Evolutionary conservation across 2,113 vertebrate species (phyloP), one percentile per base, ranked within the genome.

Genomic region (Gallinago media): DNA sequence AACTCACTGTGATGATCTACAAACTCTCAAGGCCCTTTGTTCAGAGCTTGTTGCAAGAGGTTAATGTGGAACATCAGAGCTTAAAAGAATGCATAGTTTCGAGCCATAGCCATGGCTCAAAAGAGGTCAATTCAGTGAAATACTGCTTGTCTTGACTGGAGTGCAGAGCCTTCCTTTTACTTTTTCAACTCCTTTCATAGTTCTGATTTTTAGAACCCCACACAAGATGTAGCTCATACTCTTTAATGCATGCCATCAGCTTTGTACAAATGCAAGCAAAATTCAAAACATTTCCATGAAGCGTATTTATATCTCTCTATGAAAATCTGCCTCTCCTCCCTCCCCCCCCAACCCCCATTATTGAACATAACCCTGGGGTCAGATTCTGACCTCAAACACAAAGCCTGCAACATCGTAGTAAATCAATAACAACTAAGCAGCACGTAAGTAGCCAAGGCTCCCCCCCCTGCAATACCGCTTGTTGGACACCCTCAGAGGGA

Each of bases 91-190:
- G 47, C 46, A 71, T 13, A 77, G 82, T 86, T 91, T 74, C 78
- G 77, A 94, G 85, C 47, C 73, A 76, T 21, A 89, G 63, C 38
- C 47, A 67, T 56, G 66, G 56, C 92, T 96, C 73, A 85, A 70
- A 96, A 95, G 86, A 87, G 88, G 77, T 95, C 82, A 96, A 1
- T 61, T 49, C 85, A 92, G 67, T 91, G 94, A 97, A 96, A 89
- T 90, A 94, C 46, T 61, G 65, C 55, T 92, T 85, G 40, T 86
- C 62, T 85, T 55, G 78, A 85, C 49, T 65, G 49, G 31, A 91
- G 31, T 42, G 62, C 31, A 59, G 94, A 89, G 55, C 3, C 3
- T 72, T 92, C 76, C 63, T 86, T 75, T 62, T 88, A 88, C 42
- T 77, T 96, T 92, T 88, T 67, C 68, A 73, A 87, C 85, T 36